phyloP scores from a whole-genome alignment of 2,797 vertebrate genomes.

The Sebastes trivittatus region DNA sequence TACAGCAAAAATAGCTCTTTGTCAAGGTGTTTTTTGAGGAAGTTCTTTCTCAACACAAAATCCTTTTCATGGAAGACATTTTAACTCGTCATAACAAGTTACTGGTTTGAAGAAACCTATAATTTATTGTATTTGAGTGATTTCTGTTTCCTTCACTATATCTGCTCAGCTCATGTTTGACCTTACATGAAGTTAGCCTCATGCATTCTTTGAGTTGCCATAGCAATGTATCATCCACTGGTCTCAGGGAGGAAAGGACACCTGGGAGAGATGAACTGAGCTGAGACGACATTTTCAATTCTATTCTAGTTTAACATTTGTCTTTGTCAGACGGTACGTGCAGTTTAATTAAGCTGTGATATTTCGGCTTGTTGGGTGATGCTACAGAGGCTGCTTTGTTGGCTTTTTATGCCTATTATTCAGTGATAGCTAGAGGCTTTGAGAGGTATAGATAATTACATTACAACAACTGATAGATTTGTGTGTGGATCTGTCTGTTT shows the following conservation, averaged over 20 bases:
- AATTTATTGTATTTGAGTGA: no score
- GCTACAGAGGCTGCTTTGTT: neutral
- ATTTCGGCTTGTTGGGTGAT: neutral
- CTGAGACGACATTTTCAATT: constrained; percentile 29
- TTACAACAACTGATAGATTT: neutral
- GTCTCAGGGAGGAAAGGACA: constrained; percentile 18
- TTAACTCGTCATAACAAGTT: no score
- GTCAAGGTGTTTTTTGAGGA: no score
- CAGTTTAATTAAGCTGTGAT: constrained; percentile 19
- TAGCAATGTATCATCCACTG: constrained; percentile 37
- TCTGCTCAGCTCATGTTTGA: constrained; percentile 28
- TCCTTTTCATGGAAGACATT: no score
- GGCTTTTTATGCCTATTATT: neutral
- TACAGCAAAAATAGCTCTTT: no score
- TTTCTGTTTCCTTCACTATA: constrained; percentile 9
- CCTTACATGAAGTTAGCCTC: constrained; percentile 30
- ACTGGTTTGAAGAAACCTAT: no score
- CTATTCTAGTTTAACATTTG: constrained; percentile 15
- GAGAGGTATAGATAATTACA: neutral
- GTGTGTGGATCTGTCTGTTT: neutral
- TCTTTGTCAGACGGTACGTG: neutral
- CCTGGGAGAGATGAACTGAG: constrained; percentile 12
- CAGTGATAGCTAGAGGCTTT: neutral
- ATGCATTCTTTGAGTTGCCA: constrained; percentile 41
- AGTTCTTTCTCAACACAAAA: no score